These are phyloP conservation scores for Cephus runcator DNA, from an alignment of 2,888 invertebrate species.

Conservation along the genomic window DNA sequence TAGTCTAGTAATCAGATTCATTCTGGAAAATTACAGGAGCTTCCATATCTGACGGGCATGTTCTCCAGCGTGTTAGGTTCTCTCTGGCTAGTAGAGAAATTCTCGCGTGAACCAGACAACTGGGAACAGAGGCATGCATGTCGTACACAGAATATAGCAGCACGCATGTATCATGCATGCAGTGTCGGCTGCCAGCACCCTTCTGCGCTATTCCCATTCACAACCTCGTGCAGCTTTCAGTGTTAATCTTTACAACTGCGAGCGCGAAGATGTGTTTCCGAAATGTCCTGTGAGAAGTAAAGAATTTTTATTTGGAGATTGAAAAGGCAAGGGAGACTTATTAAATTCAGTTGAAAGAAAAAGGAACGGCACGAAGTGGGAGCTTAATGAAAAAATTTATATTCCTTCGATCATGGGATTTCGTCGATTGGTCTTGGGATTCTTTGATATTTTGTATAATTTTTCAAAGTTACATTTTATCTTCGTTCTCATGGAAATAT, in stretches of 20 bases:
- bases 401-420: neutral
- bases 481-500: neutral
- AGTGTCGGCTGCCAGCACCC: neutral
- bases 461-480: neutral
- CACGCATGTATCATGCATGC: neutral
- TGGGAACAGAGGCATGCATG: neutral
- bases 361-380: neutral
- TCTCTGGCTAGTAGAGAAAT: neutral
- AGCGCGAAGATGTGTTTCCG: neutral
- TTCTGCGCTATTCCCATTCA: neutral
- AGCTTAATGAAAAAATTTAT: neutral
- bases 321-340: neutral
- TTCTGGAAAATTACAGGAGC: conserved; percentile 32
- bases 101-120: neutral
- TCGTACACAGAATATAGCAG: neutral
- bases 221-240: neutral
- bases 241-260: neutral
- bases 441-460: neutral
- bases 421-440: neutral
- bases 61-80: neutral
- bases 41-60: conserved; percentile 19
- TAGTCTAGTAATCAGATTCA: conserved; percentile 16
- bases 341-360: neutral
- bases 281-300: neutral
- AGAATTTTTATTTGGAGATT: neutral